Evolutionary conservation across 2,888 invertebrate species (phyloP).

Genomic region (Apotomis betuletana): DNA sequence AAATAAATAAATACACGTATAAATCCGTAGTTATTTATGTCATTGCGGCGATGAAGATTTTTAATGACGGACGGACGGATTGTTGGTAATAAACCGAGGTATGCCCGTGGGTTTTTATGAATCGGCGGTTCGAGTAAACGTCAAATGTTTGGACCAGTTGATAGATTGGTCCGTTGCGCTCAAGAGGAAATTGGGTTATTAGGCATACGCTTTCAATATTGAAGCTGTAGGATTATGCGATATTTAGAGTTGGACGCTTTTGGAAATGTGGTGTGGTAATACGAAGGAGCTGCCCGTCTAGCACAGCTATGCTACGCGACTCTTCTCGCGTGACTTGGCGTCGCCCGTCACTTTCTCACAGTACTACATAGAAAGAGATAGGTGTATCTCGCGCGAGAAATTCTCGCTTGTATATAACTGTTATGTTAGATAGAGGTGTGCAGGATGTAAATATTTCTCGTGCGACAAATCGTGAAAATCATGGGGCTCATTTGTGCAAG

Average conservation of each 20-base stretch:
- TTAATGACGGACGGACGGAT: slow-evolving; percentile 41
- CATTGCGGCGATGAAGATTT: slow-evolving; percentile 42
- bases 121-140: slow-evolving; percentile 35
- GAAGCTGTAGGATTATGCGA: background rate
- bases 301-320: no score
- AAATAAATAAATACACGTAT: slow-evolving; percentile 42
- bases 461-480: no score
- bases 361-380: no score
- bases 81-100: slow-evolving; percentile 37
- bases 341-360: no score
- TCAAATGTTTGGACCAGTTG: slow-evolving; percentile 34
- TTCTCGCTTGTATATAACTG: no score
- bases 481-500: no score
- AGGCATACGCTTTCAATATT: slow-evolving; percentile 6
- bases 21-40: slow-evolving; percentile 42
- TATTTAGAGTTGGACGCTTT: background rate
- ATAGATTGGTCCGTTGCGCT: slow-evolving; percentile 29
- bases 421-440: no score
- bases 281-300: no score
- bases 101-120: slow-evolving; percentile 41
- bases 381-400: no score
- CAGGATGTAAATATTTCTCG: no score
- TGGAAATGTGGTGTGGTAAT: no score
- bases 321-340: no score
- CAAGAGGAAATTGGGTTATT: slow-evolving; percentile 37